A percentile compares a stretch with the other conserved stretches of the same genome.
These are phyloP conservation scores for Pogonophryne albipinna DNA, from an alignment of 2,797 vertebrate genomes.

Conservation along the genomic window DNA sequence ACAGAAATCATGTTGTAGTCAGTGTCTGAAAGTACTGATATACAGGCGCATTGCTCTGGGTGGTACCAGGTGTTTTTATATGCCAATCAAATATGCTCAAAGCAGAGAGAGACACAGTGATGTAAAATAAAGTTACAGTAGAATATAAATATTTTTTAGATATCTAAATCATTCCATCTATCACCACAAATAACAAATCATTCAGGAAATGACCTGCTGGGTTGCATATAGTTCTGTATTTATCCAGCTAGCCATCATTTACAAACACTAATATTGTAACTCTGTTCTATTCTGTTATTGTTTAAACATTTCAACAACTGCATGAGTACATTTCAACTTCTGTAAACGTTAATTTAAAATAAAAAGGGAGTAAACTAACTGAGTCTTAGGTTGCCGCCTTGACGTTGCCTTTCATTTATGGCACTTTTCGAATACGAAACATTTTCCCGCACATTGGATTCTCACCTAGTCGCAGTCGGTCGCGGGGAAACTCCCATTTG, in stretches of 20 bases:
- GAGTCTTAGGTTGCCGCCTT: not conserved
- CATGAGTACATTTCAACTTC: not conserved
- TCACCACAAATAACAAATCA: not conserved
- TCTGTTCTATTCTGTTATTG: not conserved
- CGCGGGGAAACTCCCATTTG: conserved; percentile 96
- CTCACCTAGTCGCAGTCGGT: conserved; percentile 92
- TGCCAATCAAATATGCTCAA: not conserved
- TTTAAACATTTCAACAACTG: not conserved
- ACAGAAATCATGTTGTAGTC: not conserved
- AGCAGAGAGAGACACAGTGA: not conserved
- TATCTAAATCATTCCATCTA: not conserved
- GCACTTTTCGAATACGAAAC: not conserved
- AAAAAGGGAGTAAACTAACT: not conserved
- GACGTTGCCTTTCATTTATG: not conserved
- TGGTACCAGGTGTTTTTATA: not conserved
- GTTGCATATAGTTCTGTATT: not conserved
- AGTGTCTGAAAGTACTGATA: not conserved
- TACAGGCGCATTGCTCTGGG: not conserved
- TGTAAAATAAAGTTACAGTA: not conserved
- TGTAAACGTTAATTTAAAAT: not conserved
- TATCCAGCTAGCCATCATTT: not conserved
- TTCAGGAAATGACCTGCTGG: not conserved
- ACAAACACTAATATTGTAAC: not conserved
- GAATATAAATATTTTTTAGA: not conserved
- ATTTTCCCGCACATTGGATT: not conserved